Evolutionary conservation across 2,797 vertebrate genomes (phyloP).

Genomic region (Pipistrellus pygmaeus): DNA sequence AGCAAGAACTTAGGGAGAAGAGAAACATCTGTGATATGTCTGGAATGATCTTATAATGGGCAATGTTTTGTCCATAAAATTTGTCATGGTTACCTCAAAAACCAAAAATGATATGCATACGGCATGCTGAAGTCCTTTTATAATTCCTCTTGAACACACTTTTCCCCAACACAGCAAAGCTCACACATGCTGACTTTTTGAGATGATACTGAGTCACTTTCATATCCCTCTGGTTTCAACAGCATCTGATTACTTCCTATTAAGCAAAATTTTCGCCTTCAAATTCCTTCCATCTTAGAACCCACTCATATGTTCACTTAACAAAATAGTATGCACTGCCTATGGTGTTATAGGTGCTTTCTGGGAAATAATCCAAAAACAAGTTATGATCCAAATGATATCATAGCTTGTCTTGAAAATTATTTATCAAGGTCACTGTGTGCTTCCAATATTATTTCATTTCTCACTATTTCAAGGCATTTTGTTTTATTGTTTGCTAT

Average conservation of each 20-base stretch:
- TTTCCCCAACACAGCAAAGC: background rate
- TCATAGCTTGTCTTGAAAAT: background rate
- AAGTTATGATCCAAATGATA: no score
- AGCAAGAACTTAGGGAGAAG: background rate
- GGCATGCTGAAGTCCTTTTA: background rate
- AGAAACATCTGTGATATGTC: background rate
- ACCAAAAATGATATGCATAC: background rate
- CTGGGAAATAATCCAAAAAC: background rate
- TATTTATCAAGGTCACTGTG: background rate
- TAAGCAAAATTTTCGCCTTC: conserved; percentile 18
- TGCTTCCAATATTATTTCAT: conserved; percentile 6
- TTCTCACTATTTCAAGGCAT: background rate
- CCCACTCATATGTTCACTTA: background rate
- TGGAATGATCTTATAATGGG: background rate
- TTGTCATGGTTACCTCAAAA: conserved; percentile 24
- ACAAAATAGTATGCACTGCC: background rate
- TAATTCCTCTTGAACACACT: background rate
- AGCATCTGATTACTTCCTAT: conserved; percentile 1
- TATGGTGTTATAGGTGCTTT: background rate
- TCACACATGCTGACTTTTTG: background rate
- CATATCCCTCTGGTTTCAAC: background rate
- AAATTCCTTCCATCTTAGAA: background rate
- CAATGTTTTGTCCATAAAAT: background rate
- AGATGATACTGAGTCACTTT: background rate
- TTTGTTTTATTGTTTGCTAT: background rate